Conservation (phyloP, 1,140 invertebrate species). For the Phthorimaea operculella region DNA sequence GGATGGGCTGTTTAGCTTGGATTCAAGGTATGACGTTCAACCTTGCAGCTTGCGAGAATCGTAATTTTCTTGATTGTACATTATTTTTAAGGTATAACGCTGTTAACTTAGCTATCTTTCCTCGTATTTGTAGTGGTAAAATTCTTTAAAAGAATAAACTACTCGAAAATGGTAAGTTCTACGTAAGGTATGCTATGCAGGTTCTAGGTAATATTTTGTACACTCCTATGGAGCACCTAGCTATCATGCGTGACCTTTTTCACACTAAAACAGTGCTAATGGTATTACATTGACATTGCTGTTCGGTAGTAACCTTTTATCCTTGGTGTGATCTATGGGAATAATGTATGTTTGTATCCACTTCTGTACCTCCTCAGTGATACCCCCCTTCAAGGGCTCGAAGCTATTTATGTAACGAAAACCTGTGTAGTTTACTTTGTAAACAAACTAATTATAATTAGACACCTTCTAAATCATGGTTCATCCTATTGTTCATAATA, state of each 20-base stretch:
- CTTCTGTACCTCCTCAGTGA: background rate
- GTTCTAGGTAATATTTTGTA: too few species aligned
- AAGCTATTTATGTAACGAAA: background rate
- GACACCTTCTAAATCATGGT: background rate
- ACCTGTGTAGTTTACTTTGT: background rate
- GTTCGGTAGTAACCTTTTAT: background rate
- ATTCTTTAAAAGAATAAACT: too few species aligned
- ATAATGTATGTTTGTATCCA: background rate
- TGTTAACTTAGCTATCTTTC: too few species aligned
- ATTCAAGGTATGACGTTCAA: slow-evolving; percentile 50
- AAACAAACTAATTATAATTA: background rate
- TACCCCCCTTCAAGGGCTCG: background rate
- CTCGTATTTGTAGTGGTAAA: too few species aligned
- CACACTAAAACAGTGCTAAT: background rate
- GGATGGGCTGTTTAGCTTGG: slow-evolving; percentile 52
- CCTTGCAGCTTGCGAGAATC: slow-evolving; percentile 9
- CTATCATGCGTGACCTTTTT: background rate
- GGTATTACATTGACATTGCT: background rate
- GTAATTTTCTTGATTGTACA: background rate
- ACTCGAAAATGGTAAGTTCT: too few species aligned
- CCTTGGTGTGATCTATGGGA: background rate
- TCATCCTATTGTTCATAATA: too few species aligned
- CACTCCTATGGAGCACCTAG: background rate
- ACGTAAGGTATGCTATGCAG: too few species aligned
- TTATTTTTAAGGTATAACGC: background rate